phyloP scores from a whole-genome alignment of 1,140 invertebrate genomes.

The Zaprionus vittiger region DNA sequence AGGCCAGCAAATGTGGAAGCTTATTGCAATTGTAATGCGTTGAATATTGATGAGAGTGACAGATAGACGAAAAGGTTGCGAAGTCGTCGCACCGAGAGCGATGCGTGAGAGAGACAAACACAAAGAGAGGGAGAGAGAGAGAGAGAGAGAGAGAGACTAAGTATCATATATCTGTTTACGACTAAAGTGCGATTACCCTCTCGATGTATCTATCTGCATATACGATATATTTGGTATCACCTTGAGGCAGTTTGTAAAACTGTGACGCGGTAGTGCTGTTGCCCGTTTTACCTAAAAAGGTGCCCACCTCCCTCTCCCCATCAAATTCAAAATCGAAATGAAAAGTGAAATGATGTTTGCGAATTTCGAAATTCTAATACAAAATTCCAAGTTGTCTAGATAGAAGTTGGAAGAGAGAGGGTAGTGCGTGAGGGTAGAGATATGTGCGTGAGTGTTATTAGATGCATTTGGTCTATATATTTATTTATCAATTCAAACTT shows the following conservation, averaged over 20 bases:
- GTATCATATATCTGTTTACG: slow-evolving; percentile 20
- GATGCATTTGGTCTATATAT: background rate
- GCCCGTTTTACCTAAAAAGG: too few relatives aligned
- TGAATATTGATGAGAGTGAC: slow-evolving; percentile 75
- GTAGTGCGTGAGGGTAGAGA: background rate
- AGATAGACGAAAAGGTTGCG: slow-evolving; percentile 24
- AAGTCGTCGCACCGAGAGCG: slow-evolving; percentile 11
- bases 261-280: background rate
- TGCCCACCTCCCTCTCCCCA: background rate
- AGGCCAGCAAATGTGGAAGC: slow-evolving; percentile 61
- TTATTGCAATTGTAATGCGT: slow-evolving; percentile 82
- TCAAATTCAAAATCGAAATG: slow-evolving; percentile 4
- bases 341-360: slow-evolving; percentile 32
- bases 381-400: slow-evolving; percentile 6
- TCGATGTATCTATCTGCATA: background rate
- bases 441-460: background rate
- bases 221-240: slow-evolving; percentile 20
- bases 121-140: background rate
- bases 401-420: background rate
- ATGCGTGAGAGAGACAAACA: background rate
- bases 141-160: slow-evolving; percentile 16
- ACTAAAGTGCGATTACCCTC: slow-evolving; percentile 19
- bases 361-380: slow-evolving; percentile 20
- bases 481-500: background rate
- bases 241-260: slow-evolving; percentile 6